Evolutionary conservation across 2,113 vertebrate species (phyloP), one percentile per base, ranked within the genome.

Genomic region (Serinus canaria): DNA sequence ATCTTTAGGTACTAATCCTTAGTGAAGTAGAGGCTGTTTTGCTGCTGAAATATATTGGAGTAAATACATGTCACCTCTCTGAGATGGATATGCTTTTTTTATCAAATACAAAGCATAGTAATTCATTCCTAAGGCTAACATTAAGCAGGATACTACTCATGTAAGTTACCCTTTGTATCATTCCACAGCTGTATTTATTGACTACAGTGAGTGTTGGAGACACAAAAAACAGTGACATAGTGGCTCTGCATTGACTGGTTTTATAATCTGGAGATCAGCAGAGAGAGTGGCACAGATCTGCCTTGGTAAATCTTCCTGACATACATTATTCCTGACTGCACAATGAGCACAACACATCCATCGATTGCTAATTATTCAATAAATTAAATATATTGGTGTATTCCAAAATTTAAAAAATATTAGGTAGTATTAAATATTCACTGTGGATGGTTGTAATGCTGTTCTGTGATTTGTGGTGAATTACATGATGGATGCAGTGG

Each of bases 341-440:
- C 35, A 76, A 73, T 44, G 19, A n/a, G 22, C 11, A 8, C 21
- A 76, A 12, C 5, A 15, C 9, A 47, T 46, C 16, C 0, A 0
- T 39, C 37, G 39, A 6, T 47, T 52, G 60, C 6, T 37, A 14
- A 49, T 87, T 49, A 55, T 56, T n/a, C n/a, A 28, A 68, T 62
- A 53, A 73, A 67, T 68, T 43, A 44, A 41, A 81, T 64, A 37
- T 22, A 47, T 10, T 20, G 12, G 3, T 56, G 22, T 35, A 15
- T 52, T 64, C 30, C 13, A 66, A 13, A 49, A 17, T 28, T 56
- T 6, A 11, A 56, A 35, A 64, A 55, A 21, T 7, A 23, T 8
- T 1, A 21, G 8, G 15, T 30, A 49, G 21, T 58, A 66, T 31
- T 64, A 41, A 56, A 19, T 56, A 64, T 25, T 76, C 25, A 4